Conservation (phyloP, 1,140 invertebrate genomes). For the Rhynchophorus ferrugineus region DNA sequence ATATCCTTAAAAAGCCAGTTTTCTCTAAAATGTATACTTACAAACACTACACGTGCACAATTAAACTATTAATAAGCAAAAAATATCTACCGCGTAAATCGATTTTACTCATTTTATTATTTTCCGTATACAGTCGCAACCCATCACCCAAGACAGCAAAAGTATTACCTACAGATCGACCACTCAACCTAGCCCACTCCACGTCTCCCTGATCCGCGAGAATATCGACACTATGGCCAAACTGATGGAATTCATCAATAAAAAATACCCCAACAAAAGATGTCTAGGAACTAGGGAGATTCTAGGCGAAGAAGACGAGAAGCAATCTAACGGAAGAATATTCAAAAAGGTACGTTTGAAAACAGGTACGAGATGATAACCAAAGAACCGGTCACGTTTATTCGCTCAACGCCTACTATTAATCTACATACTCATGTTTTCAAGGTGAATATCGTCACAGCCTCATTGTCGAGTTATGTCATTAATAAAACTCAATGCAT, state of each 20-base stretch:
- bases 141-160: conserved; percentile 47
- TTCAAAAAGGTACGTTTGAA: conserved; percentile 88
- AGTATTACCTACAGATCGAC: conserved; percentile 67
- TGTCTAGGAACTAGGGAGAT: conserved; percentile 89
- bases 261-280: conserved; percentile 60
- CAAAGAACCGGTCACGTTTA: background rate
- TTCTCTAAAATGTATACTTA: too few species aligned
- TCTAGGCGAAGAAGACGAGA: conserved; percentile 86
- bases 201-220: conserved; percentile 62
- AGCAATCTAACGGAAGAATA: conserved; percentile 85
- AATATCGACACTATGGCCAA: conserved; percentile 82
- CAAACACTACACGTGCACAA: too few species aligned
- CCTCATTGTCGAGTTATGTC: background rate
- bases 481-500: background rate
- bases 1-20: background rate
- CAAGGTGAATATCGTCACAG: background rate
- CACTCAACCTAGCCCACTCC: conserved; percentile 56
- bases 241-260: conserved; percentile 70
- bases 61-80: too few species aligned
- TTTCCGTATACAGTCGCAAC: conserved; percentile 43
- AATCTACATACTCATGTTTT: background rate
- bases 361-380: background rate
- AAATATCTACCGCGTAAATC: too few species aligned
- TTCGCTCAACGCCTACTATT: background rate
- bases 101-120: too few species aligned